Percentiles rank a stretch among this genome's conserved stretches.
phyloP scores from a whole-genome alignment of 2,113 vertebrate species.

The Sander vitreus region DNA sequence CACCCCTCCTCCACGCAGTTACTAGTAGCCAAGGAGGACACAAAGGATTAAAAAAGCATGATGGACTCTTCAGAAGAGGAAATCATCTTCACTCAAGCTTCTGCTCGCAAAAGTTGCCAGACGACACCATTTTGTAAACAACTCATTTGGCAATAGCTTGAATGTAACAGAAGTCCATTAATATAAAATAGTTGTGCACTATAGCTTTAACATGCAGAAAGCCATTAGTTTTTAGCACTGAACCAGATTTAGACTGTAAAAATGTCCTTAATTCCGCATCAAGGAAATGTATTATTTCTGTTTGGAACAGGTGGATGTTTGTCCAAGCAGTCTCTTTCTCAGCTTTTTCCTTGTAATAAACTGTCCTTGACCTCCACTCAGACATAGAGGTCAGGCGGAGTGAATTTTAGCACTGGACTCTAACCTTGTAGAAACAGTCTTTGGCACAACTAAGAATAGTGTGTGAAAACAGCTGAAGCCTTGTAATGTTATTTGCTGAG shows the following conservation, averaged over 20 bases:
- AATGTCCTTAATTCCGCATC: neutral
- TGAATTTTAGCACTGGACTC: neutral
- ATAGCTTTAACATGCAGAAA: neutral
- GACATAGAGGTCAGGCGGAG: neutral
- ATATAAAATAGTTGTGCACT: too few relatives aligned
- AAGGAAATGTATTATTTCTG: slow-evolving; percentile 8
- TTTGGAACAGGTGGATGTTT: neutral
- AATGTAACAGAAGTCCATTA: too few relatives aligned
- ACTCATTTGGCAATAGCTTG: too few relatives aligned
- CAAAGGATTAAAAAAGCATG: too few relatives aligned
- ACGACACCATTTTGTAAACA: too few relatives aligned
- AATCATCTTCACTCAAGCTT: too few relatives aligned
- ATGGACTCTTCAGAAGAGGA: too few relatives aligned
- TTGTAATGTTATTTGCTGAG: neutral
- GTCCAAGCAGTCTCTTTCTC: neutral
- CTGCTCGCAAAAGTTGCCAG: too few relatives aligned
- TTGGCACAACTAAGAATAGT: neutral
- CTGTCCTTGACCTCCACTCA: neutral
- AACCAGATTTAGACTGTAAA: neutral
- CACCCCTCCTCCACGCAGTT: too few relatives aligned
- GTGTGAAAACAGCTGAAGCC: neutral
- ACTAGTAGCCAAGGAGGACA: too few relatives aligned
- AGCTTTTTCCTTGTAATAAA: neutral
- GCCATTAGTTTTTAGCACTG: neutral
- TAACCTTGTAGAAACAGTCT: neutral